Base-by-base conservation (phyloP, 1,140 invertebrate species). In the Anagrus nilaparvatae region DNA sequence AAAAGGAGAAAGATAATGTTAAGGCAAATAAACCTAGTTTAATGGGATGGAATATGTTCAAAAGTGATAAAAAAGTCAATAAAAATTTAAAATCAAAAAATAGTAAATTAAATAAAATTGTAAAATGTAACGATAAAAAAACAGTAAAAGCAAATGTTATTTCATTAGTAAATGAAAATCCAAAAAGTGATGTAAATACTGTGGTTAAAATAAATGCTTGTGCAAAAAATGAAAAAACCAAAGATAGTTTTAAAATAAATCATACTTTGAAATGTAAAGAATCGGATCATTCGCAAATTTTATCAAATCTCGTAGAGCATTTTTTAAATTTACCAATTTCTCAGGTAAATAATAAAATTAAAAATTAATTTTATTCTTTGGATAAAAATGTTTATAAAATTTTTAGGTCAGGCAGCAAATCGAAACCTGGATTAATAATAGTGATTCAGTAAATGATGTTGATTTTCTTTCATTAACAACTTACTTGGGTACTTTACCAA, bases 401-500 rank as follows among this genome's bases (percentile, higher is more conserved):
- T 46, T 43, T 43, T 47, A 67, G 65, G 54, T 63, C 38, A 66
- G 65, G 49, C 40, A 49, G 29, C 63, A 66, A 48, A 65, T 69
- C 46, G 54, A 62, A 49, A 54, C 53, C 20, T 69, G 66, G 66
- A 56, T 67, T 21, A 29, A 38, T 27, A 57, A 59, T 28, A 59
- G 55, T 35, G 54, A 59, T 12, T 27, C 39, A 21, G 56, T 64
- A 5, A 65, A 61, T 18, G 62, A 66, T 39, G 56, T 63, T 13
- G 64, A 67, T 32, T 60, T 64, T 41, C 50, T 69, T 31, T 63
- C 64, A 30, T 44, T 69, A 25, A 55, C 56, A 18, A 64, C 61
- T 44, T 68, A 58, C 51, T 51, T 68, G 9, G 62, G 64, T 47
- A 63, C 60, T 50, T 54, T 68, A 34, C 64, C 65, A 8, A 50